phyloP scores from a whole-genome alignment of 2,888 invertebrate genomes.

The Hyposoter didymator region DNA sequence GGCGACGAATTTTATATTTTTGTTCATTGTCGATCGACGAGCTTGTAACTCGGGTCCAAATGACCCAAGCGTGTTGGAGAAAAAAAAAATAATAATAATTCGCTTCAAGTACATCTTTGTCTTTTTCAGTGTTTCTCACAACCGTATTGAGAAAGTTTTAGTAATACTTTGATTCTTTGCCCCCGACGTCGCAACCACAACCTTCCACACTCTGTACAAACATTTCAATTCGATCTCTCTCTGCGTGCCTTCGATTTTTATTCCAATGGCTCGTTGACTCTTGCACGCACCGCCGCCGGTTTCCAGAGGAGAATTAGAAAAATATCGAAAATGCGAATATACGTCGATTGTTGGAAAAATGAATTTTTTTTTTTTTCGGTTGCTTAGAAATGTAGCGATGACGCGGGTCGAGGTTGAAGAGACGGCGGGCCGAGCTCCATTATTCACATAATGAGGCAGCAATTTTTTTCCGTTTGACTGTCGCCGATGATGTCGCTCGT shows the following conservation, averaged over 20 bases:
- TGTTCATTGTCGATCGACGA: background rate
- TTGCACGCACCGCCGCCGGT: no score
- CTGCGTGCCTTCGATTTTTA: no score
- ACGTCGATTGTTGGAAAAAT: background rate
- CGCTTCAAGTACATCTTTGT: constrained; percentile 54
- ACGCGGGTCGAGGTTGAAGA: no score
- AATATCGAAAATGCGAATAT: no score
- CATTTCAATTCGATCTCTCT: no score
- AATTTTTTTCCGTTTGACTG: constrained; percentile 88
- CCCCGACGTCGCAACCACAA: constrained; percentile 10
- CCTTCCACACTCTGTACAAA: no score
- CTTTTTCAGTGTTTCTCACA: constrained; percentile 52
- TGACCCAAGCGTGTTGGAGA: background rate
- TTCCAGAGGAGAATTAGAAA: no score
- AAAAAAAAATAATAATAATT: constrained; percentile 8
- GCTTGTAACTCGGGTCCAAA: background rate
- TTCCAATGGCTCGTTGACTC: no score
- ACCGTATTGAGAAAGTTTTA: constrained; percentile 64
- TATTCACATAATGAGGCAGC: constrained; percentile 90
- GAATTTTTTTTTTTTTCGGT: no score
- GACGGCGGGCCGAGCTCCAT: no score
- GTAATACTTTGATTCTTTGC: constrained; percentile 67
- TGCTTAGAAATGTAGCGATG: no score
- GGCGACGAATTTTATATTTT: background rate
- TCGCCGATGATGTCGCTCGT: constrained; percentile 93